These are phyloP conservation scores for Xestia sexstrigata DNA, from an alignment of 2,888 invertebrate genomes.

Conservation along the genomic window DNA sequence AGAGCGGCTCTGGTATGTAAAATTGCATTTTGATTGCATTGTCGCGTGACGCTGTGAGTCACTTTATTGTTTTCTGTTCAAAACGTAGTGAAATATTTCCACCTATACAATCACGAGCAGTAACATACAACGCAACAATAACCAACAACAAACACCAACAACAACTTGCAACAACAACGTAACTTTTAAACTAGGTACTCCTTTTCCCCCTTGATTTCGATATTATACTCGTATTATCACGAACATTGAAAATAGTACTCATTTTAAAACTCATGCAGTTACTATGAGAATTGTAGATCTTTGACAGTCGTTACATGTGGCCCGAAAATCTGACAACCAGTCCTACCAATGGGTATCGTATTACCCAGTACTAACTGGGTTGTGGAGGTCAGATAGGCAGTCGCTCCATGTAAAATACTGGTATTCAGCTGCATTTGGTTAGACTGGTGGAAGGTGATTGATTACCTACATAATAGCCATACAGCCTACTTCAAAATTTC, in stretches of 20 bases:
- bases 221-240: too few relatives aligned
- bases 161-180: too few relatives aligned
- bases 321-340: not conserved
- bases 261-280: not conserved
- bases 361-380: not conserved
- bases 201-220: not conserved
- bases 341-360: not conserved
- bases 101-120: not conserved
- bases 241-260: not conserved
- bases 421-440: not conserved
- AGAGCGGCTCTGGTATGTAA: constrained; percentile 25
- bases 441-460: too few relatives aligned
- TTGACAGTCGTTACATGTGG: not conserved
- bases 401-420: not conserved
- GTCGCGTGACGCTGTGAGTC: constrained; percentile 55
- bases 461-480: too few relatives aligned
- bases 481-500: too few relatives aligned
- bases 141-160: too few relatives aligned
- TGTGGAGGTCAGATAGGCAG: not conserved
- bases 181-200: too few relatives aligned
- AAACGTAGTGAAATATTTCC: constrained; percentile 44
- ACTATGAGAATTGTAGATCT: not conserved
- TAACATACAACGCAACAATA: too few relatives aligned
- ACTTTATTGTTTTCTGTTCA: constrained; percentile 49
- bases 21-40: constrained; percentile 55